Percentiles rank a stretch among this genome's conserved stretches.
Conservation (phyloP, 2,888 invertebrate genomes). For the Pristionchus exspectatus region DNA sequence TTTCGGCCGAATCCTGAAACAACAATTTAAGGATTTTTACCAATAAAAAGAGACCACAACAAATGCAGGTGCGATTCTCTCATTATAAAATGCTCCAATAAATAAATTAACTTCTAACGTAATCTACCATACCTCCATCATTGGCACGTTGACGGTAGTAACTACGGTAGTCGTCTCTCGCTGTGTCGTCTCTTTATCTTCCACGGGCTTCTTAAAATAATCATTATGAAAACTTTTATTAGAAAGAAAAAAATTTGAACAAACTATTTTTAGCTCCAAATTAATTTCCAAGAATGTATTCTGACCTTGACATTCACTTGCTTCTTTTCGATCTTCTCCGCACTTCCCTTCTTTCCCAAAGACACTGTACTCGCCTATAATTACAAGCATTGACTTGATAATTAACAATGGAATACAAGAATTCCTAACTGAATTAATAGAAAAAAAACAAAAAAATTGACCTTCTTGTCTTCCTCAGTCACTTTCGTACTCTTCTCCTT, state of each 20-base stretch:
- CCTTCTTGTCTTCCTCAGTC: neutral
- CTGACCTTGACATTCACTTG: neutral
- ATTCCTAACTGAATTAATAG: no score
- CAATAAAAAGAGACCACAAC: no score
- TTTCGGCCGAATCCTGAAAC: conserved; percentile 10
- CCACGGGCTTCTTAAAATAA: neutral
- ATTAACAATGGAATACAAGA: neutral
- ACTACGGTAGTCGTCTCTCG: conserved; percentile 28
- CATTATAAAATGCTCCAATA: no score
- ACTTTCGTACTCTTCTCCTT: neutral
- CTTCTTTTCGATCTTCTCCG: conserved; percentile 1
- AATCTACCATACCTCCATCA: conserved; percentile 19
- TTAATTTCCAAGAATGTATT: neutral
- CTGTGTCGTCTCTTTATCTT: neutral
- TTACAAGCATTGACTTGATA: neutral
- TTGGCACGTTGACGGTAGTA: neutral
- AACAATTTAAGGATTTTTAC: neutral
- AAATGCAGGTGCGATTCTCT: no score
- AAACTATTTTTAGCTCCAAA: neutral
- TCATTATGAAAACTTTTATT: neutral
- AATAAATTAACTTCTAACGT: neutral
- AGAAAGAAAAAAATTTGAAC: neutral
- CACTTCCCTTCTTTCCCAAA: neutral
- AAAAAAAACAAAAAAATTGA: neutral
- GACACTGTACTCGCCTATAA: neutral